Conservation (phyloP, 1,140 invertebrate genomes). For the Calephelis nemesis region DNA sequence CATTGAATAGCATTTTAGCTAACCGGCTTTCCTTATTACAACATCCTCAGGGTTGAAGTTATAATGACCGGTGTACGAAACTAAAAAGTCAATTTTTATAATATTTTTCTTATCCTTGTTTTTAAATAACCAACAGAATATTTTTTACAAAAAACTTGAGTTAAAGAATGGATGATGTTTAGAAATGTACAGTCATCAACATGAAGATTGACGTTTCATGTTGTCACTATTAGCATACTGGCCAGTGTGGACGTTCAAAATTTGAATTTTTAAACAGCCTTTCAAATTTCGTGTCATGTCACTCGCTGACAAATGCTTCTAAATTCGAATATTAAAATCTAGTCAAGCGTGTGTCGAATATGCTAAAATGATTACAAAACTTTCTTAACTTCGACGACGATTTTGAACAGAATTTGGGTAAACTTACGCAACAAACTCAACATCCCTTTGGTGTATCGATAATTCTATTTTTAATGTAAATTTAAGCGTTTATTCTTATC, state of each 20-base stretch:
- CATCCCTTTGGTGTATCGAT: too few species aligned
- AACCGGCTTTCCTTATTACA: too few species aligned
- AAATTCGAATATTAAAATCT: not conserved
- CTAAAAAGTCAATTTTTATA: too few species aligned
- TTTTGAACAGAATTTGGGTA: too few species aligned
- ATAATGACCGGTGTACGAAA: too few species aligned
- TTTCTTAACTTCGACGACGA: not conserved
- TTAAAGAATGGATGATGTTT: slow-evolving; percentile 45
- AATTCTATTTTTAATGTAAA: too few species aligned
- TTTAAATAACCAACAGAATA: not conserved
- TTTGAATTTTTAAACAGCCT: slow-evolving; percentile 50
- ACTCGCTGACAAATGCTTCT: slow-evolving; percentile 19
- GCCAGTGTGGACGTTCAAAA: slow-evolving; percentile 49
- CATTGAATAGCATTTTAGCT: too few species aligned
- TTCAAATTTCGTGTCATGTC: slow-evolving; percentile 40
- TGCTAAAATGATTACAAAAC: slow-evolving; percentile 9
- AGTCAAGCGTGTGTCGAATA: slow-evolving; percentile 2
- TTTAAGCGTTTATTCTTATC: too few species aligned
- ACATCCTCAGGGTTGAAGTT: too few species aligned
- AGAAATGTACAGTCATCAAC: slow-evolving; percentile 64
- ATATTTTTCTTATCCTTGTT: too few species aligned
- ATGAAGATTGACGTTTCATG: slow-evolving; percentile 63
- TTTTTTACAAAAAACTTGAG: not conserved
- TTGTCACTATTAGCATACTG: slow-evolving; percentile 67
- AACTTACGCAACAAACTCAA: too few species aligned